Evolutionary conservation across 2,888 invertebrate species (phyloP), one percentile per base, ranked within the genome.

Genomic region (Koerneria pararmatus): DNA sequence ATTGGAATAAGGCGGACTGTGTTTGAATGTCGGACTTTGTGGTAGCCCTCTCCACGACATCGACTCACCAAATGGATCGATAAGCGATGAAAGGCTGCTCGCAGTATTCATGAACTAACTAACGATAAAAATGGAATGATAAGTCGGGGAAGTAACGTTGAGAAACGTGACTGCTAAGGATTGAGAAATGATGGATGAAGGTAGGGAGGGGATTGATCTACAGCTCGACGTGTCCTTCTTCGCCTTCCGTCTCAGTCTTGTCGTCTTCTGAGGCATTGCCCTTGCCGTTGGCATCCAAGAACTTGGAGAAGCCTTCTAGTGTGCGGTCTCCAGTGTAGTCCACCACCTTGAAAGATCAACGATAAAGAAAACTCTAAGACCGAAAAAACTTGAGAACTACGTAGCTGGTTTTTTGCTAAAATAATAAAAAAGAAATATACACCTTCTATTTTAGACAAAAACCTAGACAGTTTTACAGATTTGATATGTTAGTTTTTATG

Each of bases 281-380:
- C 78, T 89, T 89, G 72, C 97, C 97, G 81, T 90, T 91, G 71
- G 89, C 89, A 84, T 97, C 95, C 70, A 98, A 87, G 88, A 98
- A 99, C 86, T 94, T 92, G 73, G 89, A 88, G 83, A 99, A 88
- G 68, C 89, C 95, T 78, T 92, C 94, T 76, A 97, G 87, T 78
- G 95, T 95, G 84, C 98, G 89, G 84, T 95, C 95, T 71, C 95
- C 93, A 83, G 90, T 91, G 88, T 92, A 99, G 84, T 95, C 93
- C 80, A 97, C 88, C 66, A 85, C 83, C n/a, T n/a, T n/a, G n/a
- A n/a, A n/a, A n/a, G n/a, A n/a, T n/a, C n/a, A n/a, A n/a, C n/a
- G n/a, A n/a, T n/a, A n/a, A n/a, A n/a, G n/a, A n/a, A 85, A 86
- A 46, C 8, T 53, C 31, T 34, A 15, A 46, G 46, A 46, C 15